Evolutionary conservation across 2,797 vertebrate species (phyloP).

Genomic region (Gambelia wislizenii): DNA sequence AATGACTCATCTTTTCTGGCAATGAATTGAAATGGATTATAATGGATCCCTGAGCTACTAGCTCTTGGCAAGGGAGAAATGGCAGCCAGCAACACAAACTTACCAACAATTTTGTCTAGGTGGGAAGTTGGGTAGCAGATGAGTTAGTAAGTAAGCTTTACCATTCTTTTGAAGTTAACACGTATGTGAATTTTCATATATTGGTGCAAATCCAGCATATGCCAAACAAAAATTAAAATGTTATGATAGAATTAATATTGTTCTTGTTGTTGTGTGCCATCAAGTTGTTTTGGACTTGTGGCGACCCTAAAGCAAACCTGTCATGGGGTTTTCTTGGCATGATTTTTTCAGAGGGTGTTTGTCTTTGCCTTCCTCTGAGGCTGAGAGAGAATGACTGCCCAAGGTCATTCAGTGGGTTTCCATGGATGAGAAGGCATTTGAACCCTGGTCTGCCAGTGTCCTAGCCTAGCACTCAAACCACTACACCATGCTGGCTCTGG

Average conservation of each 20-base stretch:
- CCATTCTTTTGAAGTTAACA: not conserved
- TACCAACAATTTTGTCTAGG: not conserved
- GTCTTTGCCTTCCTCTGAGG: too few species aligned
- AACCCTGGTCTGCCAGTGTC: too few species aligned
- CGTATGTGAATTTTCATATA: not conserved
- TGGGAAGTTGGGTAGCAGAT: not conserved
- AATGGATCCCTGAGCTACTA: not conserved
- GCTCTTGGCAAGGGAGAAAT: not conserved
- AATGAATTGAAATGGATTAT: not conserved
- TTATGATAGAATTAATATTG: not conserved
- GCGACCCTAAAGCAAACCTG: too few species aligned
- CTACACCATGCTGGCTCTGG: too few species aligned
- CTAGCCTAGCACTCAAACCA: too few species aligned
- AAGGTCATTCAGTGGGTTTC: too few species aligned
- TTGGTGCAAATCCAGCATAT: not conserved
- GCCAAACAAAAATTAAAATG: not conserved
- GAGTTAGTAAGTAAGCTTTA: not conserved
- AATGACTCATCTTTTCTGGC: slow-evolving; percentile 22
- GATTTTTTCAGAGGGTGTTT: too few species aligned
- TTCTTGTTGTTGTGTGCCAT: too few species aligned
- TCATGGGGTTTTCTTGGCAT: too few species aligned
- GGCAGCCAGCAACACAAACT: not conserved
- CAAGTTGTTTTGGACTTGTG: too few species aligned
- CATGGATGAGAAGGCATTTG: too few species aligned
- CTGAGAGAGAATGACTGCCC: too few species aligned